phyloP scores from a whole-genome alignment of 2,113 vertebrate genomes.

The Rhinolophus sinicus region DNA sequence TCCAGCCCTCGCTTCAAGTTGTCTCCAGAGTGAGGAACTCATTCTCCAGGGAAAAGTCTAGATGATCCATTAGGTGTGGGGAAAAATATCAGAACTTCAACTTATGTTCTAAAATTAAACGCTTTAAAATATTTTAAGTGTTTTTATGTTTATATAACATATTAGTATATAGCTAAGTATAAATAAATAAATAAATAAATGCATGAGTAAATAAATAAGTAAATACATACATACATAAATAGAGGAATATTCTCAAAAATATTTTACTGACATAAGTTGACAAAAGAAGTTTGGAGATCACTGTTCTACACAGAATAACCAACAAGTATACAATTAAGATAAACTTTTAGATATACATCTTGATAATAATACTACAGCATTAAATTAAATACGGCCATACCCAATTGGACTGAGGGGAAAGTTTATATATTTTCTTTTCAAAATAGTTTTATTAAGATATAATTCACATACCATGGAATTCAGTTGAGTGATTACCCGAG shows the following conservation, averaged over 20 bases:
- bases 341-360: background rate
- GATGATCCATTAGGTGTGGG: background rate
- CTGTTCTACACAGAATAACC: background rate
- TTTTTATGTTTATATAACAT: background rate
- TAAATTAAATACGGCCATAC: background rate
- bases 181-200: background rate
- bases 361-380: background rate
- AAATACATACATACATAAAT: background rate
- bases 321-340: background rate
- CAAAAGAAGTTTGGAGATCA: background rate
- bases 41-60: background rate
- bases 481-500: background rate
- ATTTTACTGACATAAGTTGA: background rate
- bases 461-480: background rate
- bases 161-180: background rate
- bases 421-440: background rate
- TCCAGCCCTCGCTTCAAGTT: background rate
- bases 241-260: background rate
- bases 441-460: background rate
- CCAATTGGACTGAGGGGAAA: background rate
- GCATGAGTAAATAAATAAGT: background rate
- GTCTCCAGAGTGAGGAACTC: background rate
- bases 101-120: background rate
- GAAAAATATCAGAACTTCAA: background rate
- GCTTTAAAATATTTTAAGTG: background rate